These are phyloP conservation scores for Monopterus albus DNA, from an alignment of 2,113 vertebrate genomes.

Conservation along the genomic window DNA sequence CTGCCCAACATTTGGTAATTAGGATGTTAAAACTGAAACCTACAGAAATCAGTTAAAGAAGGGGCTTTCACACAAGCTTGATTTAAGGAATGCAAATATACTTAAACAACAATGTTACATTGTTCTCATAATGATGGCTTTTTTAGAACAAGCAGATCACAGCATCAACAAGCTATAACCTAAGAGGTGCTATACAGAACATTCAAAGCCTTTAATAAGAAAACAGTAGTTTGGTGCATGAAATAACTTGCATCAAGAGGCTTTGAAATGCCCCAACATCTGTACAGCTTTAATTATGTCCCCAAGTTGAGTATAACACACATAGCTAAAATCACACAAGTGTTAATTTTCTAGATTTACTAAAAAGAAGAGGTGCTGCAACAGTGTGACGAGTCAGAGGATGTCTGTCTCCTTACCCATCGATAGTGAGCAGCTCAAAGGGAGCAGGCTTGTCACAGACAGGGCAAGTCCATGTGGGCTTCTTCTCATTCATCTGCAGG, in stretches of 20 bases:
- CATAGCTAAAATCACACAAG: not conserved
- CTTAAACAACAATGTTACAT: too few species aligned
- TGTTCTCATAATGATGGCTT: too few species aligned
- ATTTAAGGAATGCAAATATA: conserved; percentile 38
- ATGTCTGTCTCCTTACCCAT: conserved; percentile 85
- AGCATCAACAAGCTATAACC: too few species aligned
- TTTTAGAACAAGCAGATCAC: too few species aligned
- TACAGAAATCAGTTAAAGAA: not conserved
- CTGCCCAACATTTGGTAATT: not conserved
- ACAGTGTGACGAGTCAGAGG: not conserved
- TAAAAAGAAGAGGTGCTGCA: conserved; percentile 8
- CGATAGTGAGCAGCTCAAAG: conserved; percentile 96
- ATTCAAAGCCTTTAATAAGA: too few species aligned
- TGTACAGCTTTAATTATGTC: not conserved
- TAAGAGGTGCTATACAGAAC: too few species aligned
- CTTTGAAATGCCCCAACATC: too few species aligned
- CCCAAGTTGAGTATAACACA: not conserved
- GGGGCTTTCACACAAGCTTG: conserved; percentile 10
- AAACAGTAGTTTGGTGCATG: too few species aligned
- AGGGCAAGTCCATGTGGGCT: conserved; percentile 97
- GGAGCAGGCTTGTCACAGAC: conserved; percentile 98
- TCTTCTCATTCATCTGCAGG: conserved; percentile 99
- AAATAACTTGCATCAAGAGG: too few species aligned
- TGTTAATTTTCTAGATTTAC: not conserved
- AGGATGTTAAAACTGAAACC: not conserved